phyloP scores from a whole-genome alignment of 2,888 invertebrate species.

The Cheilosia impressa region DNA sequence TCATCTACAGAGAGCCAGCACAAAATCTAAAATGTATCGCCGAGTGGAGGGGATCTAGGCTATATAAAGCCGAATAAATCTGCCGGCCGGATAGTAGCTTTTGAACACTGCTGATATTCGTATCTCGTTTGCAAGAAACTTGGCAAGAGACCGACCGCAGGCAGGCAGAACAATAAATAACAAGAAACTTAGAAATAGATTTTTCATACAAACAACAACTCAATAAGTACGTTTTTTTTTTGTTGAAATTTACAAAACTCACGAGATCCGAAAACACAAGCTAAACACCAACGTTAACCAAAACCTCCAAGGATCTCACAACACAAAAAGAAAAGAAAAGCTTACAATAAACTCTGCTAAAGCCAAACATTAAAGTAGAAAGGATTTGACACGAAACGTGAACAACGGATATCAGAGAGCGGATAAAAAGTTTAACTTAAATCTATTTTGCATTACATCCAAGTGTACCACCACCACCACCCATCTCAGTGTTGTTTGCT shows the following conservation, averaged over 20 bases:
- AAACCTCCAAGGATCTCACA: slow-evolving; percentile 69
- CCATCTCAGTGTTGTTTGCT: slow-evolving; percentile 63
- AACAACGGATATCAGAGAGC: slow-evolving; percentile 76
- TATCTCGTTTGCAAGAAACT: slow-evolving; percentile 75
- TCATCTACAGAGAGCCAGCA: slow-evolving; percentile 38
- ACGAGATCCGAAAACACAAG: slow-evolving; percentile 58
- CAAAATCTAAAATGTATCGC: slow-evolving; percentile 29
- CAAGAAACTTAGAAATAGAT: slow-evolving; percentile 54
- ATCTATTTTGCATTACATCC: slow-evolving; percentile 19
- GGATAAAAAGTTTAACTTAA: slow-evolving; percentile 71
- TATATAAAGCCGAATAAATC: slow-evolving; percentile 78
- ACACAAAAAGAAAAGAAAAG: slow-evolving; percentile 17
- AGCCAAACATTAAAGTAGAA: slow-evolving; percentile 59
- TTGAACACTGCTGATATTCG: slow-evolving; percentile 81
- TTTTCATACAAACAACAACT: slow-evolving; percentile 55
- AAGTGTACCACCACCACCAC: slow-evolving; percentile 48
- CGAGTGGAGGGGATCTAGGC: slow-evolving; percentile 66
- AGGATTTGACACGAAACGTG: slow-evolving; percentile 59
- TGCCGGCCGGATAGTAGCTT: slow-evolving; percentile 84
- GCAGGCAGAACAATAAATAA: slow-evolving; percentile 58
- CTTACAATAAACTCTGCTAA: slow-evolving; percentile 60
- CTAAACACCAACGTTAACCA: slow-evolving; percentile 54
- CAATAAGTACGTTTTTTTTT: slow-evolving; percentile 48
- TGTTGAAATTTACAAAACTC: slow-evolving; percentile 61
- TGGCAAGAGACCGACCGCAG: slow-evolving; percentile 69